phyloP scores from a whole-genome alignment of 2,113 vertebrate species.

The Odocoileus hemionus region DNA sequence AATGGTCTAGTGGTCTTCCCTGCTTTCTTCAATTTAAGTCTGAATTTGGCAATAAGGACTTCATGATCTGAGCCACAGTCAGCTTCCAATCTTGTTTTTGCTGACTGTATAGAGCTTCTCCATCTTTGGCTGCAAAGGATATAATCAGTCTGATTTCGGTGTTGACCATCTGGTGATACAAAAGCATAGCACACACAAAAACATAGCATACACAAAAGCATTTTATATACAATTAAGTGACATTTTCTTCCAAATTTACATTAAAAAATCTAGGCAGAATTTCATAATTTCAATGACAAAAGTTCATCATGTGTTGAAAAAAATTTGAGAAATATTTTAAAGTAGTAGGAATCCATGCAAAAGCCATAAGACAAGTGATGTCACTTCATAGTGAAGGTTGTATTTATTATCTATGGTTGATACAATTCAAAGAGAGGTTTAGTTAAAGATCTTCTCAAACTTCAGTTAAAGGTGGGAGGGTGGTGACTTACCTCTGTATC shows the following conservation, averaged over 20 bases:
- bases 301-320: neutral
- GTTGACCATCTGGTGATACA: neutral
- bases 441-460: neutral
- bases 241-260: conserved; percentile 30
- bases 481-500: neutral
- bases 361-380: neutral
- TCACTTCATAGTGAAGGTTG: neutral
- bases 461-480: neutral
- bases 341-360: neutral
- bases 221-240: neutral
- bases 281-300: neutral
- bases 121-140: too few species aligned
- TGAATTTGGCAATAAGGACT: too few species aligned
- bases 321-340: neutral
- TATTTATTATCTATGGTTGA: neutral
- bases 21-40: too few species aligned
- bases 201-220: neutral
- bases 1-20: too few species aligned
- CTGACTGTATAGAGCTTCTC: too few species aligned
- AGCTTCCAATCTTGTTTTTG: too few species aligned
- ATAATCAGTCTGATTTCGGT: too few species aligned
- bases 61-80: too few species aligned
- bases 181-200: neutral
- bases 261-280: neutral
- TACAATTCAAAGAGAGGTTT: neutral